Conservation (phyloP, 92 coral and sea anemone species). For the Nematostella vectensis region DNA sequence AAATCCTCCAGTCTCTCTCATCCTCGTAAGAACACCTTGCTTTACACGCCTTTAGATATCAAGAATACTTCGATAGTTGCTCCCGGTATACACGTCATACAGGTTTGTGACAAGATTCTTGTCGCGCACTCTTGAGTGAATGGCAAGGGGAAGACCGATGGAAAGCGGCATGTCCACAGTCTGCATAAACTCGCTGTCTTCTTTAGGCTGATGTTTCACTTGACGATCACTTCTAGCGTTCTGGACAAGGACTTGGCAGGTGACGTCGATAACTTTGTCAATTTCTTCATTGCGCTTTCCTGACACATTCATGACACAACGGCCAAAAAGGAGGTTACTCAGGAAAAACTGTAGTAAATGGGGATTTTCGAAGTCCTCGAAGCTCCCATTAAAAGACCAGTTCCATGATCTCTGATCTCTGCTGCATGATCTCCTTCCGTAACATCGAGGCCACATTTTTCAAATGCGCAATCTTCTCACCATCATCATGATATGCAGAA, state of each 20-base stretch:
- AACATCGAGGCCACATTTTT: too few relatives aligned
- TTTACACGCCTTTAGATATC: slow-evolving; percentile 16
- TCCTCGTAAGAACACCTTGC: slow-evolving; percentile 9
- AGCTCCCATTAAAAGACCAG: slow-evolving; percentile 19
- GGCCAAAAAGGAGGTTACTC: slow-evolving; percentile 16
- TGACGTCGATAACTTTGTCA: slow-evolving; percentile 20
- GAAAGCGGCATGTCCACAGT: slow-evolving; percentile 15
- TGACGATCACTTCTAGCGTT: slow-evolving; percentile 26
- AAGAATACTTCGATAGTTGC: slow-evolving; percentile 9
- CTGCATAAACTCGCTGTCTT: slow-evolving; percentile 16
- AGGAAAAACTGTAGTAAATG: slow-evolving; percentile 25
- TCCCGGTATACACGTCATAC: slow-evolving; percentile 14
- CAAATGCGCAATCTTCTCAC: slow-evolving; percentile 16
- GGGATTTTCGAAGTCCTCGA: slow-evolving; percentile 20
- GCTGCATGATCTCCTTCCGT: too few relatives aligned
- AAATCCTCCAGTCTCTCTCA: slow-evolving; percentile 11
- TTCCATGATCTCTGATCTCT: slow-evolving; percentile 5
- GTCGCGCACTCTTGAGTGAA: slow-evolving; percentile 23
- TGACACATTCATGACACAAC: too few relatives aligned
- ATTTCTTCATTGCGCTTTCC: slow-evolving; percentile 8
- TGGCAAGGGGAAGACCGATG: slow-evolving; percentile 18
- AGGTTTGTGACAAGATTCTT: slow-evolving; percentile 19
- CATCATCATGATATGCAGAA: slow-evolving; percentile 14
- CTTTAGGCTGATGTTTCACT: slow-evolving; percentile 24
- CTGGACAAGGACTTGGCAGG: slow-evolving; percentile 28